Conservation (phyloP, 2,888 invertebrate genomes). For the Eretmocerus hayati region DNA sequence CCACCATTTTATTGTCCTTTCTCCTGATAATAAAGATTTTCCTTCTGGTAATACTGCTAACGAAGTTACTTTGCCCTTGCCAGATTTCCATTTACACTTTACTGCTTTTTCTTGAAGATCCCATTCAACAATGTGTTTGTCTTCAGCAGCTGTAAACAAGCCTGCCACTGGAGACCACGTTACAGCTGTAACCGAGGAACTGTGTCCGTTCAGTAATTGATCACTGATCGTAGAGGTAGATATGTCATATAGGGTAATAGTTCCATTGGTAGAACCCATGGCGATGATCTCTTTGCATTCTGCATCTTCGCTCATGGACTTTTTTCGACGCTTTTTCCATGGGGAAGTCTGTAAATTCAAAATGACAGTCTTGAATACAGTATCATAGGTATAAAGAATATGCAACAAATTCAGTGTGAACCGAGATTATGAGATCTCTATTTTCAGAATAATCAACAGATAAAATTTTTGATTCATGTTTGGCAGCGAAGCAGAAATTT, state of each 20-base stretch:
- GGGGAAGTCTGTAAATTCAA: constrained; percentile 46
- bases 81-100: constrained; percentile 60
- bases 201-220: constrained; percentile 46
- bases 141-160: constrained; percentile 55
- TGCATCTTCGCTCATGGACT: constrained; percentile 38
- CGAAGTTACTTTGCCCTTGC: constrained; percentile 51
- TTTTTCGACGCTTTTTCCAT: constrained; percentile 49
- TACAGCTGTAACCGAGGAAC: constrained; percentile 51
- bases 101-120: constrained; percentile 45
- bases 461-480: no score
- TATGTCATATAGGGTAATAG: constrained; percentile 61
- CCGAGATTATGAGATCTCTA: no score
- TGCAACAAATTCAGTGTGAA: no score
- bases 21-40: constrained; percentile 37
- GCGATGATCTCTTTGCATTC: constrained; percentile 53
- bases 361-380: no score
- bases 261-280: constrained; percentile 67
- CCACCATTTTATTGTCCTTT: constrained; percentile 56
- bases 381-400: no score
- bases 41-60: constrained; percentile 40
- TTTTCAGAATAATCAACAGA: no score
- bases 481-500: no score
- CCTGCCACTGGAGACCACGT: constrained; percentile 48
- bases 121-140: constrained; percentile 53
- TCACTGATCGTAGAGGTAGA: constrained; percentile 44